Base-by-base conservation (phyloP, 2,113 vertebrate species). In the Polyodon spathula region DNA sequence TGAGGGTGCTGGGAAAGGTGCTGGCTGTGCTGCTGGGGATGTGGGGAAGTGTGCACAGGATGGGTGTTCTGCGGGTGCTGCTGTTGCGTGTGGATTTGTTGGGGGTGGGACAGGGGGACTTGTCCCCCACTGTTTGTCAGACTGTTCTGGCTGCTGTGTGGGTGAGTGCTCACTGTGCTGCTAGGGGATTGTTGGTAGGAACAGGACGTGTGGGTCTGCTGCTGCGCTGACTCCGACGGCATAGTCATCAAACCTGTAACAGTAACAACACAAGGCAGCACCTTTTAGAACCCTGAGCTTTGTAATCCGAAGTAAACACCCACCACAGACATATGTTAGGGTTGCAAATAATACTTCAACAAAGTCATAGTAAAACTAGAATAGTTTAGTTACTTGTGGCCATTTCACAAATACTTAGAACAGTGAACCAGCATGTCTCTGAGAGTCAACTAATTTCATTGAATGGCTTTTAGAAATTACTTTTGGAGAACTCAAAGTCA, bases 201-300 rank as follows among this genome's bases (percentile, higher is more conserved):
- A 78, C 89, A 91, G n/a, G 92, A 90, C 68, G 89, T 92, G 78
- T 94, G 92, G 73, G 86, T 86, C 80, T 89, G 91, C 53, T 48
- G 51, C 79, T 92, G 89, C 62, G 79, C 76, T 43, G 90, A 78
- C 43, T 92, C 88, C 0, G 80, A 78, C 15, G 87, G 78, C 73
- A 91, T 78, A 65, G 81, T 90, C 80, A 91, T 89, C 79, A 92
- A 70, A 73, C 87, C 90, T 90, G 73, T 12, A 38, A 64, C 54
- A 11, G 1, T 42, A 41, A 46, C 65, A 64, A 48, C 66, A 64
- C 62, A 65, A 46, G 9, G 2, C 71, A 37, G 5, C 10, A 42
- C 5, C 17, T 15, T n/a, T n/a, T n/a, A n/a, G n/a, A n/a, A n/a
- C n/a, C n/a, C n/a, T n/a, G n/a, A n/a, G n/a, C n/a, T 9, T 4